Evolutionary conservation across 2,113 vertebrate genomes (phyloP).

Genomic region (cattle (Bos taurus)): ARS-UCD2.0 NC_037333.1:93186001-93186500

Average conservation of each 20-base stretch:
- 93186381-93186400: neutral
- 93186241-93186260: slow-evolving; percentile 49
- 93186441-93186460: neutral
- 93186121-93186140: slow-evolving; percentile 21
- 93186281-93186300: neutral
- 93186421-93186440: neutral
- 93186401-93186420: neutral
- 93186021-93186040: slow-evolving; percentile 48
- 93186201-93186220: slow-evolving; percentile 51
- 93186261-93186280: slow-evolving; percentile 16
- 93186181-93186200: slow-evolving; percentile 31
- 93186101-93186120: slow-evolving; percentile 52
- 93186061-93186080: slow-evolving; percentile 57
- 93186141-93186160: slow-evolving; percentile 44
- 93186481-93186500: neutral
- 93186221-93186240: slow-evolving; percentile 62
- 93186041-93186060: slow-evolving; percentile 52
- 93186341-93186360: neutral
- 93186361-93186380: neutral
- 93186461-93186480: neutral
- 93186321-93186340: neutral
- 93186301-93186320: slow-evolving; percentile 1
- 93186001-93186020: slow-evolving; percentile 54
- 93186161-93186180: slow-evolving; percentile 31
- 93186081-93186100: slow-evolving; percentile 60